Conservation (phyloP, 2,113 vertebrate genomes). For the Verasper variegatus region DNA sequence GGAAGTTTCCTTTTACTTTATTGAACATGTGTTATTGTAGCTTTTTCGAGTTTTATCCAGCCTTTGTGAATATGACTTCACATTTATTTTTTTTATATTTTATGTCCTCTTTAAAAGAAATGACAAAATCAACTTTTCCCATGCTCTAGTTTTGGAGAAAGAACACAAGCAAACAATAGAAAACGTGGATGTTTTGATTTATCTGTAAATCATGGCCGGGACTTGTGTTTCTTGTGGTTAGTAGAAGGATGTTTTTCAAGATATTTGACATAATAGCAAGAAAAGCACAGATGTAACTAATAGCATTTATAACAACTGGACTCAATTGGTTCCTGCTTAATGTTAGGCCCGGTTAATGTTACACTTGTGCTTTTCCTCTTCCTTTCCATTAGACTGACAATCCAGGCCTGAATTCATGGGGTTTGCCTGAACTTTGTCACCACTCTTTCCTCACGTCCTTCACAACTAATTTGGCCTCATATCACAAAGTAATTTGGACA, state of each 20-base stretch:
- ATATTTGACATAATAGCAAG: neutral
- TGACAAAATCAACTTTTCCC: neutral
- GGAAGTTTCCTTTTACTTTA: neutral
- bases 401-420: neutral
- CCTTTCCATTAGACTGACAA: neutral
- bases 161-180: neutral
- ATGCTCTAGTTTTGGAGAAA: neutral
- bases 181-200: neutral
- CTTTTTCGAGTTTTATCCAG: neutral
- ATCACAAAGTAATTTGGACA: neutral
- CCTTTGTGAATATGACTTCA: neutral
- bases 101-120: neutral
- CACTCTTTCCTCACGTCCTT: neutral
- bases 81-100: neutral
- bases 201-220: neutral
- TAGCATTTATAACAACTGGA: neutral
- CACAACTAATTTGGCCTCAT: neutral
- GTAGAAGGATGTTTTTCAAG: neutral
- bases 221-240: neutral
- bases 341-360: neutral
- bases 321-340: neutral
- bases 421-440: neutral
- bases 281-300: neutral
- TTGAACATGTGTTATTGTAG: neutral
- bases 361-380: constrained; percentile 1